Base-by-base conservation (phyloP, 2,888 invertebrate genomes). In the Rhimphoctona megacephalus region DNA sequence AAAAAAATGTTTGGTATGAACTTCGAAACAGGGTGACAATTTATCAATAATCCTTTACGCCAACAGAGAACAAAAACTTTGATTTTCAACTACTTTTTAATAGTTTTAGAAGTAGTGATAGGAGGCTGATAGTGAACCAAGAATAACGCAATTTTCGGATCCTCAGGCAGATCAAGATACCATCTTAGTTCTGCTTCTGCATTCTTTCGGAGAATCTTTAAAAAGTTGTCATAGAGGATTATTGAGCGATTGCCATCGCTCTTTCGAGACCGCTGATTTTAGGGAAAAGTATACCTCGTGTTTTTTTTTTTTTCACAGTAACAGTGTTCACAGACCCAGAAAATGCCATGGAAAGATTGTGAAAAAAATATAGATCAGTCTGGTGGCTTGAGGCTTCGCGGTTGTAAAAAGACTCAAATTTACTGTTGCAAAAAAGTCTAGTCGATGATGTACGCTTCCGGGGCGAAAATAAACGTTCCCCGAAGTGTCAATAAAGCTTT, bases 201-300 rank as follows among this genome's bases (percentile, higher is more conserved):
- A 17, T 61, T 61, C 17, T 17, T 17, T 7, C 30, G 6, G 30
- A 61, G 30, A 30, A 61, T 30, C 61, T 30, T 61, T 17, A 17
- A 61, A 61, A 61, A 22, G 30, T 61, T 61, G 61, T 61, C 30
- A 7, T 2, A 17, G 17, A 61, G 61, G 61, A 61, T 61, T 61
- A 61, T 17, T 30, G 61, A 61, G 17, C 30, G 61, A 61, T 61
- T 61, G 61, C 30, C 61, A 61, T 61, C 61, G 30, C 61, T 61
- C 57, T 30, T 61, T 61, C 30, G 61, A 17, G 61, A 17, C 7
- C 30, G 30, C 61, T 30, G 61, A 61, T 61, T 61, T 61, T 7
- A 9, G 30, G 30, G 1, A 17, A 7, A 30, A 30, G 30, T 30
- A 30, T 30, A 1, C 61, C 17, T 49, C 7, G 19, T 49, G 49